A percentile compares a stretch with the other conserved stretches of the same genome.
Conservation (phyloP, 2,797 vertebrate species). For the Danio choprae region DNA sequence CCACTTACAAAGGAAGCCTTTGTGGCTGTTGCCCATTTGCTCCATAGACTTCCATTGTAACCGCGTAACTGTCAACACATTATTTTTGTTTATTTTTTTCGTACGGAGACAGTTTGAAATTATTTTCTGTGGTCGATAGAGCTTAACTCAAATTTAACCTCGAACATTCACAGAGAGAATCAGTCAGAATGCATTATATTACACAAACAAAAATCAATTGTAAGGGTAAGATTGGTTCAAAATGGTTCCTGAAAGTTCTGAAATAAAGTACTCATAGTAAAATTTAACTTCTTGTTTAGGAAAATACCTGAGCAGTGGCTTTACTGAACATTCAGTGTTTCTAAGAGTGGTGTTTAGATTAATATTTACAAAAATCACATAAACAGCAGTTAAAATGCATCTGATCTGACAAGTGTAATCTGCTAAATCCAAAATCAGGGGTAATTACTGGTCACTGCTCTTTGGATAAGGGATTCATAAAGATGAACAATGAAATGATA, state of each 20-base stretch:
- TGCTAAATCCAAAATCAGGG: no score
- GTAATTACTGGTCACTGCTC: no score
- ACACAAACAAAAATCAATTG: background rate
- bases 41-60: constrained; percentile 7
- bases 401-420: no score
- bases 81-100: constrained; percentile 8
- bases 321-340: no score
- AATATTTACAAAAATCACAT: no score
- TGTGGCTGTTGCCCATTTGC: constrained; percentile 12
- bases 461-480: no score
- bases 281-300: no score
- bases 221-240: background rate
- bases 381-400: no score
- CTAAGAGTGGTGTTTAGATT: no score
- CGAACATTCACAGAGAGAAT: background rate
- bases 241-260: background rate
- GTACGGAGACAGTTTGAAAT: constrained; percentile 12
- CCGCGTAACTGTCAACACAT: background rate
- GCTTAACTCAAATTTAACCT: background rate
- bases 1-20: constrained; percentile 26
- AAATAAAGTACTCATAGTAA: background rate
- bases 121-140: background rate
- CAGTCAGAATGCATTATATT: background rate
- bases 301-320: no score
- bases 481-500: no score